These are phyloP conservation scores for Cathartes aura DNA, from an alignment of 2,113 vertebrate species.

Conservation along the genomic window DNA sequence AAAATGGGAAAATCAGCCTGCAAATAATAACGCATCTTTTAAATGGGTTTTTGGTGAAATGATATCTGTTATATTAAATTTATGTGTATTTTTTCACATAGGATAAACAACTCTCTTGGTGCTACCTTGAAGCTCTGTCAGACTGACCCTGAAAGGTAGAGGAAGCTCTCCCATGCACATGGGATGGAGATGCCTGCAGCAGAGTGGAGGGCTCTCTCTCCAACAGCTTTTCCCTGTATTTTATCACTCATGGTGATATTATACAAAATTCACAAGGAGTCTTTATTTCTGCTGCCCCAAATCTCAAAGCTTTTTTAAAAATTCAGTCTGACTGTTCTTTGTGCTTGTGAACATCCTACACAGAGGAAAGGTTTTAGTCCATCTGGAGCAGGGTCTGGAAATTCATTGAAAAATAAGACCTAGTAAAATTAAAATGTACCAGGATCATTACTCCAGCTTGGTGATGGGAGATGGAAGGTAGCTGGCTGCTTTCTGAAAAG, in stretches of 20 bases:
- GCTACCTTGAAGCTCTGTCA: not conserved
- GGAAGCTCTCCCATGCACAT: not conserved
- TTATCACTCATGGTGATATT: not conserved
- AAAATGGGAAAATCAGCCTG: not conserved
- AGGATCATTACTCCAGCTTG: too few species aligned
- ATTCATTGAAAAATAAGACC: not conserved
- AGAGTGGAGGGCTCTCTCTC: not conserved
- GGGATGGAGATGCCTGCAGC: not conserved
- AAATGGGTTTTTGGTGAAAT: not conserved
- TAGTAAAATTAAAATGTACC: not conserved
- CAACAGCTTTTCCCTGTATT: not conserved
- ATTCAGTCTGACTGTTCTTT: fast-evolving
- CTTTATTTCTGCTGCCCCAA: not conserved
- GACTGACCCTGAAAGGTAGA: not conserved
- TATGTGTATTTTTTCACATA: not conserved
- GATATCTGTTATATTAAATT: not conserved
- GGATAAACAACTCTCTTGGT: not conserved
- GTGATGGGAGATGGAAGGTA: not conserved
- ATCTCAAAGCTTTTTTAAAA: not conserved
- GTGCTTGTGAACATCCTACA: not conserved
- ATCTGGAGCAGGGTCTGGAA: not conserved
- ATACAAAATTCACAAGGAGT: not conserved
- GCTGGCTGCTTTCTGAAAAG: not conserved
- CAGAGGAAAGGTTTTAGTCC: not conserved
- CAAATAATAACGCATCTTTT: not conserved